Evolutionary conservation across 2,113 vertebrate species (phyloP).

Genomic region (Sclerurus mexicanus): DNA sequence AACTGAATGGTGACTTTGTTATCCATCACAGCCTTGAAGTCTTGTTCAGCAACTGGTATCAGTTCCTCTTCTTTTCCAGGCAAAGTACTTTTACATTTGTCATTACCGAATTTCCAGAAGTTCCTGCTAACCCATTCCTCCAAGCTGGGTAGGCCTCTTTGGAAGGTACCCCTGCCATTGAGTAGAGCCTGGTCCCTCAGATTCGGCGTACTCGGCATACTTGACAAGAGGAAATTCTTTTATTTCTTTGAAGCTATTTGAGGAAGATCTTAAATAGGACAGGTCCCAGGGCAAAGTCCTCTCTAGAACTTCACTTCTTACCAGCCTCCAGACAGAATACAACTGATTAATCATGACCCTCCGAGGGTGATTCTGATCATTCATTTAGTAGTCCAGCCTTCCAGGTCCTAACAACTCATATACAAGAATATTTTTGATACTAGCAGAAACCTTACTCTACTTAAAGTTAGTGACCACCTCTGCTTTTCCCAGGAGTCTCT

Average conservation of each 20-base stretch:
- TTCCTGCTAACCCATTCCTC: background rate
- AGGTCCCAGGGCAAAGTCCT: background rate
- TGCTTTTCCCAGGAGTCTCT: background rate
- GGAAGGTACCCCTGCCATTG: background rate
- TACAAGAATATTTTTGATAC: background rate
- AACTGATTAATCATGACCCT: background rate
- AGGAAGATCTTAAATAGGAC: background rate
- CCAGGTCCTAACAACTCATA: background rate
- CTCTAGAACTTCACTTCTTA: background rate
- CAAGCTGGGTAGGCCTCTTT: background rate
- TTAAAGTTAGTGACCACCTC: background rate
- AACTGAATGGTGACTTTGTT: background rate
- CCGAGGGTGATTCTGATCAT: background rate
- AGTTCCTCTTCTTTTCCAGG: background rate
- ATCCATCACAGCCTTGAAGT: background rate
- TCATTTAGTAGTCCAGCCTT: background rate
- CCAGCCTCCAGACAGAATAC: background rate
- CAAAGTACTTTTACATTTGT: background rate
- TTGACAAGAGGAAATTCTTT: background rate
- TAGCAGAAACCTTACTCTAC: background rate
- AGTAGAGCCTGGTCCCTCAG: accelerated
- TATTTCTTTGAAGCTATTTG: background rate
- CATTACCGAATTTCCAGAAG: background rate
- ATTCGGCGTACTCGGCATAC: background rate
- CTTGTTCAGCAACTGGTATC: background rate